Conservation (phyloP, 2,888 invertebrate species). For the Spodoptera picta region DNA sequence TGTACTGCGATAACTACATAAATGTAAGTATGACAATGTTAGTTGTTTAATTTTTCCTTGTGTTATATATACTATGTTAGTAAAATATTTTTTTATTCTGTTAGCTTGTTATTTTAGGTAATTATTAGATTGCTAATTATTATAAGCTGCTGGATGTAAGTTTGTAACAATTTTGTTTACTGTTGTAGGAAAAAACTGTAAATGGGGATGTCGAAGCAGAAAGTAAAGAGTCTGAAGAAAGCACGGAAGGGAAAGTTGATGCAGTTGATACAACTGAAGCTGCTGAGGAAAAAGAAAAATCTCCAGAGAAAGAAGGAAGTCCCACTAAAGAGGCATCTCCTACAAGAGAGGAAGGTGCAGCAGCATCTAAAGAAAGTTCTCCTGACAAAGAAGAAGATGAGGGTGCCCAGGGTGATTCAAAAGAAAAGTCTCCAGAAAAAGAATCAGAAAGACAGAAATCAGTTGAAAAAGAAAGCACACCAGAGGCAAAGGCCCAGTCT, state of each 20-base stretch:
- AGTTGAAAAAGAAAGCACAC: conserved; percentile 64
- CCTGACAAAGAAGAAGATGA: conserved; percentile 63
- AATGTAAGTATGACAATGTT: neutral
- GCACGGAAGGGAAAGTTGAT: conserved; percentile 71
- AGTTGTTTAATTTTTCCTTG: conserved; percentile 6
- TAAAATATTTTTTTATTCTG: too few relatives aligned
- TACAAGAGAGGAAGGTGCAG: conserved; percentile 55
- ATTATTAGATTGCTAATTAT: neutral
- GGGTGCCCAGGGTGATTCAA: conserved; percentile 51
- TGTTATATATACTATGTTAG: neutral
- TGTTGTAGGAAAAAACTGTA: conserved; percentile 70
- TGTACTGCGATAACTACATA: neutral
- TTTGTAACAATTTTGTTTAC: neutral
- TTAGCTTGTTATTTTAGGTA: neutral
- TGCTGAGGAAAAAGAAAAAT: conserved; percentile 61
- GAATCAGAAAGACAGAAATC: conserved; percentile 70
- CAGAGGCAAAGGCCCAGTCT: conserved; percentile 60
- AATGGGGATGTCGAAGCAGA: conserved; percentile 78
- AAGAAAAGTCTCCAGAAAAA: conserved; percentile 62
- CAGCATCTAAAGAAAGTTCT: conserved; percentile 63
- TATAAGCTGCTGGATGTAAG: conserved; percentile 2
- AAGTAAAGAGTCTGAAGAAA: conserved; percentile 62
- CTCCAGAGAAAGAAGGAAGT: conserved; percentile 58
- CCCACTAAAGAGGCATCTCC: conserved; percentile 64
- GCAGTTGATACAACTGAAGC: conserved; percentile 36